A percentile compares a stretch with the other conserved stretches of the same genome.
phyloP scores from a whole-genome alignment of 2,797 vertebrate species.

The Thripadectes ignobilis region DNA sequence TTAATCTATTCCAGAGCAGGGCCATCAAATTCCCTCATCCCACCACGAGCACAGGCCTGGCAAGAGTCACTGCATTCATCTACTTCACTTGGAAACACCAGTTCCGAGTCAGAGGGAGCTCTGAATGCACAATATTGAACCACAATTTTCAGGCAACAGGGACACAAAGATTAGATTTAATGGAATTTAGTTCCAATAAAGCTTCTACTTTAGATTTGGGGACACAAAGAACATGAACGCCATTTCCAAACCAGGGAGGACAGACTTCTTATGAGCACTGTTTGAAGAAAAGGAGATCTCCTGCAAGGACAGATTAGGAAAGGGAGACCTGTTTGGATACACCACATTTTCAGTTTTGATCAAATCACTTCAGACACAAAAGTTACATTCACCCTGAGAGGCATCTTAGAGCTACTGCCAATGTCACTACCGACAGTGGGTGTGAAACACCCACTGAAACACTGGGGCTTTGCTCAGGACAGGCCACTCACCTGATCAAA shows the following conservation, averaged over 20 bases:
- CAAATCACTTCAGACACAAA: background rate
- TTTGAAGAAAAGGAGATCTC: background rate
- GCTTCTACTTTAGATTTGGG: background rate
- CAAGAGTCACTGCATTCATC: background rate
- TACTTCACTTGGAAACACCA: background rate
- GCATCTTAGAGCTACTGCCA: background rate
- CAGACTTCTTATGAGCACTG: background rate
- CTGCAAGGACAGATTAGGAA: background rate
- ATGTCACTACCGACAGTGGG: accelerated
- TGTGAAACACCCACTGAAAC: no score
- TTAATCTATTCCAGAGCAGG: background rate
- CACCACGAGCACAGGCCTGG: background rate
- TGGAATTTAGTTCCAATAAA: background rate
- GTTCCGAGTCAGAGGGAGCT: background rate
- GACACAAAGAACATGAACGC: background rate
- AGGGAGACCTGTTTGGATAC: background rate
- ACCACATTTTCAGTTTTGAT: background rate
- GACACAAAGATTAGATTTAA: background rate
- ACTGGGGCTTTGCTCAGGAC: background rate
- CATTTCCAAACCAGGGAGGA: background rate
- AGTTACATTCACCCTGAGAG: background rate
- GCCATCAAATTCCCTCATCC: background rate
- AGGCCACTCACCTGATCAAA: conserved; percentile 93
- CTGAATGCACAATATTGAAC: background rate
- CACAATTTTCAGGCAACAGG: background rate